Conservation (phyloP, 1,140 invertebrate genomes). For the Ips typographus region DNA sequence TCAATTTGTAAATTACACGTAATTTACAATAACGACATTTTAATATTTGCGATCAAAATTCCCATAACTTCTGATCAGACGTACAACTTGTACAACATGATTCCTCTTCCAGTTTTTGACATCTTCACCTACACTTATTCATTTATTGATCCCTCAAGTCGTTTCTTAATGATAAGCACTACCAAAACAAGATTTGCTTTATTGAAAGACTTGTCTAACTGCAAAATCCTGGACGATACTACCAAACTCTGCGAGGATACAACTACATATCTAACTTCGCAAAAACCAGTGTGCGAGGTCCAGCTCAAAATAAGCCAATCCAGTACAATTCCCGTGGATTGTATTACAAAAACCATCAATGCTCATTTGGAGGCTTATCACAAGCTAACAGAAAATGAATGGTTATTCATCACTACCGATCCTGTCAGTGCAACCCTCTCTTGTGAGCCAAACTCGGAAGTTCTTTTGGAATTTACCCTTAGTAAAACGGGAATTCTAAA, state of each 20-base stretch:
- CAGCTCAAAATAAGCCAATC: background rate
- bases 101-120: conserved; percentile 3
- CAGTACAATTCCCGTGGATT: background rate
- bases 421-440: background rate
- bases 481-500: conserved; percentile 16
- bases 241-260: conserved; percentile 4
- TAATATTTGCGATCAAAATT: conserved; percentile 15
- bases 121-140: conserved; percentile 8
- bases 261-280: background rate
- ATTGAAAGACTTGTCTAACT: conserved; percentile 17
- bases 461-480: conserved; percentile 4
- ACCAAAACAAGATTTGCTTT: conserved; percentile 17
- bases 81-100: conserved; percentile 17
- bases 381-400: conserved; percentile 9
- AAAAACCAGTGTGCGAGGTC: conserved; percentile 14
- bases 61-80: background rate
- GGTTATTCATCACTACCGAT: conserved; percentile 12
- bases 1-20: conserved; percentile 8
- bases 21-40: conserved; percentile 4
- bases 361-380: conserved; percentile 17
- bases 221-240: background rate
- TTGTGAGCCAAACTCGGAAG: conserved; percentile 2
- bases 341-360: conserved; percentile 8
- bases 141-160: conserved; percentile 19
- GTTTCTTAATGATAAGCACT: conserved; percentile 19